These are phyloP conservation scores for Stichodactyla mertensii DNA, from an alignment of 64 coral and sea anemone genomes.

Conservation along the genomic window DNA sequence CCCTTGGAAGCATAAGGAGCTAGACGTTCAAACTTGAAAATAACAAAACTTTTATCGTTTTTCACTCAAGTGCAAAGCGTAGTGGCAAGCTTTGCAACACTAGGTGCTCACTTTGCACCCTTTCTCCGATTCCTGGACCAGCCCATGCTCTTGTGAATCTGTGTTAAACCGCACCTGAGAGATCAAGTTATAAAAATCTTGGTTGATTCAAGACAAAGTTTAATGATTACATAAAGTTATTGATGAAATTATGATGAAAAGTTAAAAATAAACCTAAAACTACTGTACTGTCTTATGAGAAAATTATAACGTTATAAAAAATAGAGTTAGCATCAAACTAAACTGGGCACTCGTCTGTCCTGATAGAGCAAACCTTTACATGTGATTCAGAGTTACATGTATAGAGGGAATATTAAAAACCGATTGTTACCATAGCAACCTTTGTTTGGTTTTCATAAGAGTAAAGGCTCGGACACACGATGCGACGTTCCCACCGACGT, in stretches of 20 bases:
- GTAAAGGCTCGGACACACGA: too few relatives aligned
- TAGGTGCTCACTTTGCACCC: too few relatives aligned
- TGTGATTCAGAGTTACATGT: neutral
- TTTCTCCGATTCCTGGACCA: too few relatives aligned
- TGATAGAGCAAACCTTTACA: neutral
- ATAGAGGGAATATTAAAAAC: neutral
- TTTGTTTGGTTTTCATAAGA: too few relatives aligned
- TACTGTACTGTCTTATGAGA: neutral
- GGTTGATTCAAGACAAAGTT: conserved; percentile 1
- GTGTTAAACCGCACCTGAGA: too few relatives aligned
- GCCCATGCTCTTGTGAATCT: too few relatives aligned
- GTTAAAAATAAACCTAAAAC: neutral
- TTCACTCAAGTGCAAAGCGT: too few relatives aligned
- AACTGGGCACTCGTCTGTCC: neutral
- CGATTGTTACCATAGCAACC: neutral
- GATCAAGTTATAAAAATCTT: neutral
- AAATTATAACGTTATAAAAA: neutral
- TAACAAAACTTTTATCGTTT: too few relatives aligned
- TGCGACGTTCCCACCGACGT: too few relatives aligned
- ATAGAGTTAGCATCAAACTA: neutral
- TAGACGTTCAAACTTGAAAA: too few relatives aligned
- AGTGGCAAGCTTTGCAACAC: too few relatives aligned
- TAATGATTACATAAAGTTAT: neutral
- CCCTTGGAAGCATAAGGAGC: too few relatives aligned
- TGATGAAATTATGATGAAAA: neutral